Percentiles rank a stretch among this genome's conserved stretches.
phyloP scores from a whole-genome alignment of 2,797 vertebrate genomes.

The Strix occidentalis region DNA sequence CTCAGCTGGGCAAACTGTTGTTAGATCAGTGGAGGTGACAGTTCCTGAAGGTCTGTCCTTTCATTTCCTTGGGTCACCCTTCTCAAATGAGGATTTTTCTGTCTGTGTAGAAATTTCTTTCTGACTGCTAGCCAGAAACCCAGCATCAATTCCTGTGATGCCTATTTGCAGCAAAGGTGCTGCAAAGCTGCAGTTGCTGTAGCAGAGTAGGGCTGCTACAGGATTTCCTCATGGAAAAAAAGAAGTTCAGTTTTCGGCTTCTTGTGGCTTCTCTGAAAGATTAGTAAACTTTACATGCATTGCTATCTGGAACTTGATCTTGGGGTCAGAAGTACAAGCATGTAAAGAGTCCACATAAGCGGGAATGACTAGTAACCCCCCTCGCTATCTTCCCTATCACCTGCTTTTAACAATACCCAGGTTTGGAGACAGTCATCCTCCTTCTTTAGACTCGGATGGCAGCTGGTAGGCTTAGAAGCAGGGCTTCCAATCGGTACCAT shows the following conservation, averaged over 20 bases:
- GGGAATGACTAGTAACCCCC: not conserved
- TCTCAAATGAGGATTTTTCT: not conserved
- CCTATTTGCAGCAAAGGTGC: not conserved
- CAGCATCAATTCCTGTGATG: not conserved
- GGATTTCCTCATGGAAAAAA: not conserved
- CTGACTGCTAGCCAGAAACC: not conserved
- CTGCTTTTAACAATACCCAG: not conserved
- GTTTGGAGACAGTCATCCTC: not conserved
- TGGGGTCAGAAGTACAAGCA: conserved; percentile 53
- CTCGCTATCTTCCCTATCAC: not conserved
- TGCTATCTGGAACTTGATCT: conserved; percentile 44
- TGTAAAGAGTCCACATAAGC: not conserved
- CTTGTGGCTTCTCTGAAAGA: conserved; percentile 37
- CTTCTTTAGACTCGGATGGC: not conserved
- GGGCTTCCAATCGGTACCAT: not conserved
- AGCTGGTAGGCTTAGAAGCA: not conserved
- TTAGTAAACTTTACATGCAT: conserved; percentile 5
- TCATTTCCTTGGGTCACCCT: not conserved
- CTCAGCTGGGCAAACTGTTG: not conserved
- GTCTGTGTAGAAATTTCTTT: not conserved
- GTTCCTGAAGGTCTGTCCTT: not conserved
- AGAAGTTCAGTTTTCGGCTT: not conserved
- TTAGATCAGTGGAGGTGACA: not conserved
- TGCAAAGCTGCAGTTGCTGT: not conserved
- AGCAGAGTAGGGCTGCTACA: not conserved